Evolutionary conservation across 2,113 vertebrate species (phyloP), one percentile per base, ranked within the genome.

Genomic region (Sapajus apella): DNA sequence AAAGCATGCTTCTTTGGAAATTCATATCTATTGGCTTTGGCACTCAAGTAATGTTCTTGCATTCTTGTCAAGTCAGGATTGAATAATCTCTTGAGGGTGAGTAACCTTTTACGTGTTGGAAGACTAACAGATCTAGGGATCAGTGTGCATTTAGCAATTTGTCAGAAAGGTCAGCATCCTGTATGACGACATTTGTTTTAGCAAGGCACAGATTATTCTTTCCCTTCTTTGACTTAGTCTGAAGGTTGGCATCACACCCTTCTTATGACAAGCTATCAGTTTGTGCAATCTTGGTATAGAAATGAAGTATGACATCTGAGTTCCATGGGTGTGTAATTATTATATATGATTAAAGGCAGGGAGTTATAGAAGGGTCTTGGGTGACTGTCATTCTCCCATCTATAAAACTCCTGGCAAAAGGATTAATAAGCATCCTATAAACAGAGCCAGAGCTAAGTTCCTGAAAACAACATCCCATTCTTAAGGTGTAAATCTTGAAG

Each of bases 81-180:
- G 81, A 92, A 56, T 93, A 77, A 96, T 97, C 81, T 96, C 87
- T 82, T 35, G 47, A 37, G 87, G 47, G 25, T 88, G 82, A 95
- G 84, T 95, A 95, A 98, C 86, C 87, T 94, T 95, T 97, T 89
- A 95, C 91, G 89, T 96, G 30, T 96, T 90, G 75, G 83, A 97
- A 72, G 80, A 92, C 40, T 70, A 76, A 94, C 79, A 87, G 82
- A 97, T 77, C 58, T 83, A 92, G 55, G 86, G 45, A 91, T 89
- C 75, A 25, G 70, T 95, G 93, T 90, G 87, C 73, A 58, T 47
- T 93, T 88, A 91, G 77, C 95, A 93, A 47, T 93, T 95, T 93
- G 55, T 94, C 96, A 90, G 79, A 91, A 90, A 94, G 80, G 43
- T 87, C 91, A n/a, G 27, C n/a, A n/a, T 89, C 83, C 64, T 68